Evolutionary conservation across 2,888 invertebrate species (phyloP).

Genomic region (Phengaris alcon): DNA sequence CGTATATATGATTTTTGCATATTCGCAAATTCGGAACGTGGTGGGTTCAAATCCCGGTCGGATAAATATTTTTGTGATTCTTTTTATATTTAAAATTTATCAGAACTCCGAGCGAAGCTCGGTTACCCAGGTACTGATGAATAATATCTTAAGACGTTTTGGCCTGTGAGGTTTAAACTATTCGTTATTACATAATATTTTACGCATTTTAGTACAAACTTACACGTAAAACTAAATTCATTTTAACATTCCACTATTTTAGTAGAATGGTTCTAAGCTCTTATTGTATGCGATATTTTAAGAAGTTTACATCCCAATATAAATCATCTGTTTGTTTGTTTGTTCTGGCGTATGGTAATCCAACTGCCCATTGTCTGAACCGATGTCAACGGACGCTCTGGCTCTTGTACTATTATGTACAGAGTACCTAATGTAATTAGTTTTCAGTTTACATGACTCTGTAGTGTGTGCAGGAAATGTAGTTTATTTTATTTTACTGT

Average conservation of each 20-base stretch:
- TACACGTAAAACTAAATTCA: not conserved
- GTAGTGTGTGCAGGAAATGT: not conserved
- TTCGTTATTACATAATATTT: no score
- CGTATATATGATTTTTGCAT: no score
- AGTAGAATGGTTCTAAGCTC: not conserved
- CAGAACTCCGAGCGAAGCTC: no score
- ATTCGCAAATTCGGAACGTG: no score
- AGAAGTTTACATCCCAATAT: slow-evolving; percentile 11
- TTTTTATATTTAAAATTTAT: no score
- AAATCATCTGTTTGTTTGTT: slow-evolving; percentile 13
- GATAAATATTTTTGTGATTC: no score
- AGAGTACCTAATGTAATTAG: not conserved
- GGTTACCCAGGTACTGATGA: no score
- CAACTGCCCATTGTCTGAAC: slow-evolving; percentile 22
- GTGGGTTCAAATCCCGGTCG: no score
- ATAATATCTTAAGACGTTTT: no score
- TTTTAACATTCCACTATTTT: not conserved
- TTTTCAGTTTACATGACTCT: not conserved
- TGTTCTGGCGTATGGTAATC: slow-evolving; percentile 10
- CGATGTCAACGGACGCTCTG: not conserved
- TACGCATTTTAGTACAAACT: not conserved
- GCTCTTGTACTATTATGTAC: slow-evolving; percentile 5
- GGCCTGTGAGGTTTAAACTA: no score
- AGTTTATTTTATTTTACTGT: not conserved
- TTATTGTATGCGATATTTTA: not conserved